Base-by-base conservation (phyloP, 2,888 invertebrate species). In the Trissoscelio sp. region DNA sequence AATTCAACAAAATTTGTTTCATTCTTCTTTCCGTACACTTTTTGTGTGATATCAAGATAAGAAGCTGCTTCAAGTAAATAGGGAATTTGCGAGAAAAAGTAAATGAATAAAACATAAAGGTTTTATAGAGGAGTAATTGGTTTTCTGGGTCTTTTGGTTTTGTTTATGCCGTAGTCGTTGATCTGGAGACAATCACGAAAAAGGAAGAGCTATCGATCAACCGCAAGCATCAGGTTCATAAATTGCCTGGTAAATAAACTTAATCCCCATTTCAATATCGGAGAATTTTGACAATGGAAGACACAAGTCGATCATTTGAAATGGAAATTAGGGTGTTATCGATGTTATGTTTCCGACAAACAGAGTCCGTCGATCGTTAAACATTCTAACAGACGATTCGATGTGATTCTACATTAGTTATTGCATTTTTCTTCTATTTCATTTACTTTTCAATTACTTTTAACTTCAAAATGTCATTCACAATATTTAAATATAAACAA, bases 251-350 rank as follows among this genome's bases (percentile, higher is more conserved):
- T 12, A 69, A 66, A 69, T 42, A 55, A 55, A 55, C 51, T 69
- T 22, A 55, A 5, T 69, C 28, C 20, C 24, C 11, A 69, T 69
- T 69, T 67, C 39, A 58, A 57, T 46, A 69, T 55, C 22, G 7
- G 20, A 1, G 31, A 34, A 31, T 48, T 28, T 53, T 58, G 70
- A 58, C 37, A 70, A 70, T 58, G 9, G 58, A 22, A 58, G 58
- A 48, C 39, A 57, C 44, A 67, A 53, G 53, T 57, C 22, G 48
- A 44, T 60, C 37, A 70, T 46, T 58, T 70, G 58, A 37, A 48
- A 70, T 58, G 37, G 48, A 58, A 70, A 70, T 70, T 48, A 37
- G 58, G 31, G 58, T 58, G 44, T 70, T 70, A 70, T 70, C 46
- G 24, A 24, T 37, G 22, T 58, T 57, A 39, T 46, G 48, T 46